Conservation (phyloP, 2,113 vertebrate species). For the Podocnemis expansa region DNA sequence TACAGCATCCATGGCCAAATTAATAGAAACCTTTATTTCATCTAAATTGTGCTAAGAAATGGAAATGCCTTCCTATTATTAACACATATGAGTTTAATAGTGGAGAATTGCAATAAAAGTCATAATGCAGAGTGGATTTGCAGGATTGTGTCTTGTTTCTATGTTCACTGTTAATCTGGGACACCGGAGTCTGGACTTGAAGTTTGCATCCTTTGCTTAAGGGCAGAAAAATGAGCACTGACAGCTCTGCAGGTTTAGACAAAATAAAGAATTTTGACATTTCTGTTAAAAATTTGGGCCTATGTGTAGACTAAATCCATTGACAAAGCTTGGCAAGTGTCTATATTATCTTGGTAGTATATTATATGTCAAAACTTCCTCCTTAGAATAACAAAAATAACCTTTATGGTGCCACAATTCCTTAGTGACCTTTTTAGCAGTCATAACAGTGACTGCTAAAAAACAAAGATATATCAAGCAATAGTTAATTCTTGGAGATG, state of each 20-base stretch:
- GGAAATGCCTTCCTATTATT: constrained; percentile 12
- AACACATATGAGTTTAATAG: background rate
- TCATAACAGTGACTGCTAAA: constrained; percentile 83
- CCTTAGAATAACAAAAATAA: constrained; percentile 80
- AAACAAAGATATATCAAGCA: constrained; percentile 70
- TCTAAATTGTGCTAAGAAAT: constrained; percentile 6
- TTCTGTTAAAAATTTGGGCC: background rate
- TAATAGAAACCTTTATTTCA: background rate
- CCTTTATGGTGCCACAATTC: constrained; percentile 71
- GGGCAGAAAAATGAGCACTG: background rate
- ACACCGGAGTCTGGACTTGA: background rate
- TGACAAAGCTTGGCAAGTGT: constrained; percentile 30
- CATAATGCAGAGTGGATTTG: constrained; percentile 33
- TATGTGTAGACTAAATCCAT: background rate
- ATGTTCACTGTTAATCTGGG: background rate
- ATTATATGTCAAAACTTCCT: constrained; percentile 70
- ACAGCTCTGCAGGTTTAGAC: background rate
- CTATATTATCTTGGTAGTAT: constrained; percentile 64
- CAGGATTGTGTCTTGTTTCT: constrained; percentile 40
- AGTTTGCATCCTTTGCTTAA: background rate
- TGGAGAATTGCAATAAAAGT: constrained; percentile 1
- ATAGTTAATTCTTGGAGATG: constrained; percentile 35
- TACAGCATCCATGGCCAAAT: background rate
- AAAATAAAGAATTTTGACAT: background rate
- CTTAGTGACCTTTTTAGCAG: constrained; percentile 80